Evolutionary conservation across 2,113 vertebrate genomes (phyloP).

Genomic region (Clinocottus analis): DNA sequence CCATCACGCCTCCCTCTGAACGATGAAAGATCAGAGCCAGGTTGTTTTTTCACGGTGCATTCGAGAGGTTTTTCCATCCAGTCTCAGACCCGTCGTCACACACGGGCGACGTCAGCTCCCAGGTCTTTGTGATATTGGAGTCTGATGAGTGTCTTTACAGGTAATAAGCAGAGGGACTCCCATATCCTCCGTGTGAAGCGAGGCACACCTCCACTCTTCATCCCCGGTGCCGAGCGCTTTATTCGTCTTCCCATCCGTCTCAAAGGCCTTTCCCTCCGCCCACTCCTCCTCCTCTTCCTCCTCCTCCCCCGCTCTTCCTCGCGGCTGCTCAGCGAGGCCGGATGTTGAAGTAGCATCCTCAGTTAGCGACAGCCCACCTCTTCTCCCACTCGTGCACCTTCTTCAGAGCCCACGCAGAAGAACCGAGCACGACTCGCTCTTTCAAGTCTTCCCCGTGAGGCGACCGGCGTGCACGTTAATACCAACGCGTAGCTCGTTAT

Average conservation of each 20-base stretch:
- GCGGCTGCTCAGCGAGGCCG: constrained; percentile 3
- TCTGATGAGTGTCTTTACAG: constrained; percentile 25
- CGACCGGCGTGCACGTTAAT: constrained; percentile 31
- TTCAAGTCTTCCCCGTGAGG: constrained; percentile 49
- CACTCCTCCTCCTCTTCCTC: constrained; percentile 20
- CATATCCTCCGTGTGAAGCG: constrained; percentile 29
- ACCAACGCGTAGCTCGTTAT: constrained; percentile 51
- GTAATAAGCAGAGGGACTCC: constrained; percentile 32
- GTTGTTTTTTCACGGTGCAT: constrained; percentile 11
- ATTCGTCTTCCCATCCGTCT: constrained; percentile 43
- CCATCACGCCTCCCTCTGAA: background rate
- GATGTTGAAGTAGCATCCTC: constrained; percentile 30
- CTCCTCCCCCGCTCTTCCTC: constrained; percentile 2
- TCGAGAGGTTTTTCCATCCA: constrained; percentile 27
- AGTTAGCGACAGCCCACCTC: constrained; percentile 12
- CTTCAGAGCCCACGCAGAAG: constrained; percentile 30
- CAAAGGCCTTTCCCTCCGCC: constrained; percentile 27
- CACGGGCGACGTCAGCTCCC: constrained; percentile 18
- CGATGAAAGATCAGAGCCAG: background rate
- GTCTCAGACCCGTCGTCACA: constrained; percentile 7
- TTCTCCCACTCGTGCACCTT: constrained; percentile 34
- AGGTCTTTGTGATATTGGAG: constrained; percentile 10
- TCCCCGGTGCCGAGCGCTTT: constrained; percentile 32
- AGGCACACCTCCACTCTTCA: no score
- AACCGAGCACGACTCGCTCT: constrained; percentile 38